Evolutionary conservation across 2,113 vertebrate species (phyloP).

Genomic region (Alces alces): DNA sequence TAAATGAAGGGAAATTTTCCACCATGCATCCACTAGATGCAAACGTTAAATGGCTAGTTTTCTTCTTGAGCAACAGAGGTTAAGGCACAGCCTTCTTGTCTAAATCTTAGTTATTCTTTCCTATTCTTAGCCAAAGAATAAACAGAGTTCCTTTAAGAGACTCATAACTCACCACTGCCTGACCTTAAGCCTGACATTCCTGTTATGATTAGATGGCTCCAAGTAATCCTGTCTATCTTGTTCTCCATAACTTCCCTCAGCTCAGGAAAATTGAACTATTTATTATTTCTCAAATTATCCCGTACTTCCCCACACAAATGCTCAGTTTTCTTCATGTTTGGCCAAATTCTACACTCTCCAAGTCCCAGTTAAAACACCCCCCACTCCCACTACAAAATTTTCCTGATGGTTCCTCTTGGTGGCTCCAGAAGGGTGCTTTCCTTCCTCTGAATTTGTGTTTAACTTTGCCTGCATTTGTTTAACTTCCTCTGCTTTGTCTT

Average conservation of each 20-base stretch:
- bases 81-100: not conserved
- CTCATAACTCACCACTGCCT: not conserved
- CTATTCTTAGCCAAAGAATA: not conserved
- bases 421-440: not conserved
- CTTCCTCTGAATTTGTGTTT: not conserved
- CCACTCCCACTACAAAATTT: not conserved
- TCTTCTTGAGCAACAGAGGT: not conserved
- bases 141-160: not conserved
- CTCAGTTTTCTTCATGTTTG: not conserved
- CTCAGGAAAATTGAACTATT: not conserved
- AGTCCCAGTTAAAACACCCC: not conserved
- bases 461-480: not conserved
- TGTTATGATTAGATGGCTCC: not conserved
- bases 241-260: not conserved
- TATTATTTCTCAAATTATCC: not conserved
- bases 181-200: not conserved
- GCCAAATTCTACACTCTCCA: not conserved
- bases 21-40: not conserved
- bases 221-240: not conserved
- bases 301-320: not conserved
- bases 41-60: not conserved
- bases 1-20: not conserved
- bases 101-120: not conserved
- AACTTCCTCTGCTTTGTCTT: not conserved
- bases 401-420: not conserved